phyloP scores from a whole-genome alignment of 2,888 invertebrate genomes.

The Andrena marginata region DNA sequence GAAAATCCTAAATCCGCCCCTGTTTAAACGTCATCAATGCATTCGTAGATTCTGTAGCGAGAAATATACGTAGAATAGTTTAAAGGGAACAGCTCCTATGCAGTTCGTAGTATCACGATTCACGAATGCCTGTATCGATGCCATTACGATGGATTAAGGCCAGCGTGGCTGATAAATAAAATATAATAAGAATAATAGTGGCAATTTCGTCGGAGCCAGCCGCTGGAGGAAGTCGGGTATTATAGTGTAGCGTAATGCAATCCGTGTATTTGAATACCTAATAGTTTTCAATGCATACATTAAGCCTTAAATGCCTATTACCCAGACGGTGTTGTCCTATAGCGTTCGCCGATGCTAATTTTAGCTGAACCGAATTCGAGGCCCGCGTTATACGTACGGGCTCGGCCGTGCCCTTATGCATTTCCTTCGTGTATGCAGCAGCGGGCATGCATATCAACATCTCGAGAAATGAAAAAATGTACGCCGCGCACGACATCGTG shows the following conservation, averaged over 20 bases:
- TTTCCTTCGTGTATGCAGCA: conserved; percentile 53
- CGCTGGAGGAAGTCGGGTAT: conserved; percentile 71
- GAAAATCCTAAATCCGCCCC: no score
- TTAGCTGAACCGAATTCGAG: conserved; percentile 70
- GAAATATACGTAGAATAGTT: background rate
- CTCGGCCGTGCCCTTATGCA: conserved; percentile 30
- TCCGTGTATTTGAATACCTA: conserved; percentile 83
- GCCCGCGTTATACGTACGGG: conserved; percentile 42
- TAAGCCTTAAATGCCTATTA: conserved; percentile 80
- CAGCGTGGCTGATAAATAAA: conserved; percentile 75
- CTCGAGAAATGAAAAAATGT: conserved; percentile 65
- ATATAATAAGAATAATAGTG: conserved; percentile 77
- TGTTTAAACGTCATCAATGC: background rate
- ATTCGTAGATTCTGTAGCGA: background rate
- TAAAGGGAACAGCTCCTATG: background rate
- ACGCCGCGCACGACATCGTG: conserved; percentile 34
- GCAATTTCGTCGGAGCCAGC: conserved; percentile 72
- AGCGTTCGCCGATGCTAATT: conserved; percentile 76
- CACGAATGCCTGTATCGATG: conserved; percentile 46
- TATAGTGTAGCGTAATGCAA: conserved; percentile 79
- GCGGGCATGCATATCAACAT: conserved; percentile 61
- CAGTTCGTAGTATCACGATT: conserved; percentile 9
- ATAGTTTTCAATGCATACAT: conserved; percentile 83
- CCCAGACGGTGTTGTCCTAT: conserved; percentile 74
- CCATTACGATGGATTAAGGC: conserved; percentile 70